These are phyloP conservation scores for Thysanoteuthis rhombus DNA, from an alignment of 2,888 invertebrate genomes.

Conservation along the genomic window DNA sequence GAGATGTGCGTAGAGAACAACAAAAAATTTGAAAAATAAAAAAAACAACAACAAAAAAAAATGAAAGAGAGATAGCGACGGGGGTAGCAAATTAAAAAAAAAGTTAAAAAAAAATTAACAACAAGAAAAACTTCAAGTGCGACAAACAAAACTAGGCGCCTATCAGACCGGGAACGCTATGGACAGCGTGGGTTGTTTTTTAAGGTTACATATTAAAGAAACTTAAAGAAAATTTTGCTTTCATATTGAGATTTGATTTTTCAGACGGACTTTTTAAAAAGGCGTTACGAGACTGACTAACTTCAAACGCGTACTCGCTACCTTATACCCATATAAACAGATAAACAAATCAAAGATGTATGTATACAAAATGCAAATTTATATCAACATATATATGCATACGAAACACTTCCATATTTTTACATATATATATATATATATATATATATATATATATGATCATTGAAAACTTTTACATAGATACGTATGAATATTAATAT, in stretches of 20 bases:
- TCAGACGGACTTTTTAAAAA: neutral
- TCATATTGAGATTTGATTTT: neutral
- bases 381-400: no score
- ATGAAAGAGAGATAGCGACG: no score
- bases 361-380: no score
- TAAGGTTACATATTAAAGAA: neutral
- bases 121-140: neutral
- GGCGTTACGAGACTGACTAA: neutral
- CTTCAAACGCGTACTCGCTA: neutral
- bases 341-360: no score
- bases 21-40: no score
- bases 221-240: neutral
- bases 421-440: no score
- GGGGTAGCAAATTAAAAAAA: neutral
- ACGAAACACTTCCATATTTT: no score
- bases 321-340: neutral
- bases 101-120: neutral
- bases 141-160: neutral
- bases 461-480: no score
- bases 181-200: neutral
- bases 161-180: neutral
- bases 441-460: no score
- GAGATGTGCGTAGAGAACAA: neutral
- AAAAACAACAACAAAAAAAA: no score
- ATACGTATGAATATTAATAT: no score